phyloP scores from a whole-genome alignment of 2,797 vertebrate genomes.

The Tauraco hartlaubi region DNA sequence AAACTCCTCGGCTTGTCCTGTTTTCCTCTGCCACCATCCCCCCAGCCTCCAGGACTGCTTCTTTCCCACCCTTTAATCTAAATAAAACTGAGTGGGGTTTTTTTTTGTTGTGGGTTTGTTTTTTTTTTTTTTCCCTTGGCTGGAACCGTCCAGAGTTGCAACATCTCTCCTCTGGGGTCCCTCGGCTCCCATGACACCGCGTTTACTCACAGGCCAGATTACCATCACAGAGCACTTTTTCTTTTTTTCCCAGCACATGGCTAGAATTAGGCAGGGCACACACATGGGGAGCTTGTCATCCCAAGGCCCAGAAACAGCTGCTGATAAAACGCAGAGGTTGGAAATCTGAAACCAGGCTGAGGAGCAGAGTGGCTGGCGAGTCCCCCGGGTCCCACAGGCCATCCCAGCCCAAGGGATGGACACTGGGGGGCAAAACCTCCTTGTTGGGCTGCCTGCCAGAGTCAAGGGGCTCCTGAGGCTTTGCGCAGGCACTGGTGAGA shows the following conservation, averaged over 20 bases:
- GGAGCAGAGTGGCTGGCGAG: not conserved
- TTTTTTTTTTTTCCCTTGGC: slow-evolving; percentile 51
- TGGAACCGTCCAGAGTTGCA: slow-evolving; percentile 75
- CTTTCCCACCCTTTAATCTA: slow-evolving; percentile 83
- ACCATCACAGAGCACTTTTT: slow-evolving; percentile 69
- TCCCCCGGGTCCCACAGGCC: not conserved
- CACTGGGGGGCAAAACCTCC: not conserved
- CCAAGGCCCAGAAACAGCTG: slow-evolving; percentile 41
- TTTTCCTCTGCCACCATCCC: slow-evolving; percentile 46
- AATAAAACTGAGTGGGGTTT: slow-evolving; percentile 76
- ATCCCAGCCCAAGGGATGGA: not conserved
- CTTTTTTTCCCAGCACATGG: slow-evolving; percentile 73
- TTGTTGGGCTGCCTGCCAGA: accelerated
- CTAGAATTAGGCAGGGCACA: slow-evolving; percentile 49
- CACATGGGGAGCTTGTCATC: slow-evolving; percentile 28
- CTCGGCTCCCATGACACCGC: slow-evolving; percentile 82
- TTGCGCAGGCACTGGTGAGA: not conserved
- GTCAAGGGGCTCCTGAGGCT: not conserved
- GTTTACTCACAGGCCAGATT: slow-evolving; percentile 78
- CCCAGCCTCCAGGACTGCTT: slow-evolving; percentile 45
- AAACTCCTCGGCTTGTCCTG: slow-evolving; percentile 15
- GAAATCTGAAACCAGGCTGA: slow-evolving; percentile 61
- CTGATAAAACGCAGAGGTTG: slow-evolving; percentile 68
- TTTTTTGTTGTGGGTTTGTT: not conserved
- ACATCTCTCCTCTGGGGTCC: slow-evolving; percentile 81